phyloP scores from a whole-genome alignment of 2,888 invertebrate genomes.

The Drosophila meridiana region DNA sequence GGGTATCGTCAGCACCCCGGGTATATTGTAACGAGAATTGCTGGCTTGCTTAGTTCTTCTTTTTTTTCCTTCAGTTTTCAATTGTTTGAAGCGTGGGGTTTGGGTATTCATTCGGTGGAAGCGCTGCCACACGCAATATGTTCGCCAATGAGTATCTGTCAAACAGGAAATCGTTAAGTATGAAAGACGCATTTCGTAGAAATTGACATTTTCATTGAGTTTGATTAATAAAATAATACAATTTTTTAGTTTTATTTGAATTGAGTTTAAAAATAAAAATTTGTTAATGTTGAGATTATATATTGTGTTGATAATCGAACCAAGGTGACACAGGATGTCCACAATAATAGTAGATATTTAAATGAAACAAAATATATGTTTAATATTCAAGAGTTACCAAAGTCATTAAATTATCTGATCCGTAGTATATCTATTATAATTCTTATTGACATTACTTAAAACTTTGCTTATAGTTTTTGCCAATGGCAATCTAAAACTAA shows the following conservation, averaged over 20 bases:
- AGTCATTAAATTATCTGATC: too few relatives aligned
- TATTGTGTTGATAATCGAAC: too few relatives aligned
- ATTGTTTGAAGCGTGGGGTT: constrained; percentile 13
- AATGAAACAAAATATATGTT: too few relatives aligned
- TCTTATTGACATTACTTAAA: too few relatives aligned
- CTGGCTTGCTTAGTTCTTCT: constrained; percentile 16
- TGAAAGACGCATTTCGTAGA: neutral
- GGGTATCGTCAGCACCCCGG: constrained; percentile 29
- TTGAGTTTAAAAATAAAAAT: neutral
- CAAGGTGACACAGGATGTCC: too few relatives aligned
- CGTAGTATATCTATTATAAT: too few relatives aligned
- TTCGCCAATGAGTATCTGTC: constrained; percentile 2
- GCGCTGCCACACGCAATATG: constrained; percentile 12
- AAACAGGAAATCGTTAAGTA: constrained; percentile 5
- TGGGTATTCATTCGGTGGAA: neutral
- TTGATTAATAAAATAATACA: neutral
- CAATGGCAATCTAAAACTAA: neutral
- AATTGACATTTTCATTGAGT: neutral
- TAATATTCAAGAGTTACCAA: too few relatives aligned
- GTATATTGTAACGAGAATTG: constrained; percentile 36
- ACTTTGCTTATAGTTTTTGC: neutral
- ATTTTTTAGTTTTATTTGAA: neutral
- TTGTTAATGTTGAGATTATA: neutral
- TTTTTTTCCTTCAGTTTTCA: constrained; percentile 12
- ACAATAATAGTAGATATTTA: too few relatives aligned